phyloP scores from a whole-genome alignment of 2,113 vertebrate species.

The Lophius piscatorius region DNA sequence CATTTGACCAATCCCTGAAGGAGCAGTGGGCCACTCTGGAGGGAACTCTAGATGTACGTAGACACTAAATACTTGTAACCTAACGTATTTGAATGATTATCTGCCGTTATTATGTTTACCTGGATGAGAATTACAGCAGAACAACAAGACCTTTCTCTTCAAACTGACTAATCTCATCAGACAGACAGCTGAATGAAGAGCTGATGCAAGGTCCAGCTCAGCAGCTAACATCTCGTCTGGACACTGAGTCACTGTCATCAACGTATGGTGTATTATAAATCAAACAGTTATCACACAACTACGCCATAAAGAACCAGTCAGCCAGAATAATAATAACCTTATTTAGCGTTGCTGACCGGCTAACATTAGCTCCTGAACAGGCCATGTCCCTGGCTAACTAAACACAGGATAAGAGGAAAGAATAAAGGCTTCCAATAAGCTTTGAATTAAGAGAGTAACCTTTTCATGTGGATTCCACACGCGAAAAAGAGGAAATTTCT shows the following conservation, averaged over 20 bases:
- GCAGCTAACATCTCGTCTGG: background rate
- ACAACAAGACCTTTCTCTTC: background rate
- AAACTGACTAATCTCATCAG: constrained; percentile 3
- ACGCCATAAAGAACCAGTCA: background rate
- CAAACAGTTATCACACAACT: background rate
- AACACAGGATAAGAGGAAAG: constrained; percentile 26
- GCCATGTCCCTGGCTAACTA: constrained; percentile 71
- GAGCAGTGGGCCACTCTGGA: too few relatives aligned
- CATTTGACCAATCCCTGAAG: too few relatives aligned
- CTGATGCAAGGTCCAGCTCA: constrained; percentile 6
- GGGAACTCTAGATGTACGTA: too few relatives aligned
- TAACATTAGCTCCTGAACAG: constrained; percentile 66
- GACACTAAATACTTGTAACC: too few relatives aligned
- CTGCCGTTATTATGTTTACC: too few relatives aligned
- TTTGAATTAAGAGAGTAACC: constrained; percentile 47
- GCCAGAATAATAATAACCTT: constrained; percentile 35
- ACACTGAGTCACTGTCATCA: background rate
- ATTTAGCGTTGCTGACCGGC: constrained; percentile 42
- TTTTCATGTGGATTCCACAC: constrained; percentile 30
- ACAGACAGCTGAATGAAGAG: background rate
- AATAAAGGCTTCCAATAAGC: background rate
- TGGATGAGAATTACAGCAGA: background rate
- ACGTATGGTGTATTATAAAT: background rate
- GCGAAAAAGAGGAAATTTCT: constrained; percentile 2
- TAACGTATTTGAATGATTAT: too few relatives aligned